phyloP scores from a whole-genome alignment of 2,113 vertebrate genomes.

The Numenius arquata region DNA sequence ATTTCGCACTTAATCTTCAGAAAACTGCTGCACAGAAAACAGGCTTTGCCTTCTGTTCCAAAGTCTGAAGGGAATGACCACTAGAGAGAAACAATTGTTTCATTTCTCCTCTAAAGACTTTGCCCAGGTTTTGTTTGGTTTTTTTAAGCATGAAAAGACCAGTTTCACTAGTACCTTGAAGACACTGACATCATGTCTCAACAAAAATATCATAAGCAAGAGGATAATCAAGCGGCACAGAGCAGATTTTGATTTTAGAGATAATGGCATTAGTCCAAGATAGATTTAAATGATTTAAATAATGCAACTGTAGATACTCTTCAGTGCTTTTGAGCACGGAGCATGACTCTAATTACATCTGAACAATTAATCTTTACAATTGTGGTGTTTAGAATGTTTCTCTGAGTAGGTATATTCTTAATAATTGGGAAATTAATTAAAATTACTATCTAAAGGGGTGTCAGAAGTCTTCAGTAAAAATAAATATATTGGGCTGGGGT shows the following conservation, averaged over 20 bases:
- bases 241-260: conserved; percentile 5
- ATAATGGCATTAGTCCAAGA: not conserved
- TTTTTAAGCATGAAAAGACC: not conserved
- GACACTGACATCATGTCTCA: not conserved
- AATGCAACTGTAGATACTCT: not conserved
- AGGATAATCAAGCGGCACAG: not conserved
- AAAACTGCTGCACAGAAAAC: not conserved
- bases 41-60: conserved; percentile 20
- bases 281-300: not conserved
- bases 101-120: not conserved
- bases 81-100: not conserved
- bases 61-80: not conserved
- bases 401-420: not conserved
- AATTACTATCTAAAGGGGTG: not conserved
- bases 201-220: not conserved
- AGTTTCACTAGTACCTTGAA: not conserved
- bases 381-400: not conserved
- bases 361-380: conserved; percentile 32
- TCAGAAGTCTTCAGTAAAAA: not conserved
- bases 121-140: not conserved
- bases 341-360: not conserved
- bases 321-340: not conserved
- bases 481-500: not conserved
- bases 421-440: conserved; percentile 15
- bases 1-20: conserved; percentile 45